Conservation (phyloP, 2,797 vertebrate species). For the Lepilemur ruficaudatus region DNA sequence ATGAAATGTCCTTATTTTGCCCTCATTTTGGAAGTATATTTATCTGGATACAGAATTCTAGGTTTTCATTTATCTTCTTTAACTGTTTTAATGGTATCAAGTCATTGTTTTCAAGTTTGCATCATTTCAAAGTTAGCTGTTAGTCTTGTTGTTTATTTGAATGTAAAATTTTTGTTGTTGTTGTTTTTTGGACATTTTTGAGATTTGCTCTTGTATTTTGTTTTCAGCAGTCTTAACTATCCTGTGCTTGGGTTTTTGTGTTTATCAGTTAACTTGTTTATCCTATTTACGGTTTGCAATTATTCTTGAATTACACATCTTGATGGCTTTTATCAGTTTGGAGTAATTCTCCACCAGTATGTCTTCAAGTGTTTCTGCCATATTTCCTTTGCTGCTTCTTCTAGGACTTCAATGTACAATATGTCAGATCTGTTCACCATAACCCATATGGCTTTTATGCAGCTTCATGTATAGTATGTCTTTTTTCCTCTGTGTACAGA, state of each 20-base stretch:
- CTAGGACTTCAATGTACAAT: background rate
- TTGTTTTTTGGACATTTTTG: background rate
- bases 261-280: background rate
- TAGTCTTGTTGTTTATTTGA: background rate
- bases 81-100: background rate
- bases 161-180: background rate
- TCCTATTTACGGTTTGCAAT: background rate
- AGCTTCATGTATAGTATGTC: background rate
- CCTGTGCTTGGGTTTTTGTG: background rate
- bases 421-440: background rate
- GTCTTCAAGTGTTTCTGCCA: background rate
- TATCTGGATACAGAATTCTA: background rate
- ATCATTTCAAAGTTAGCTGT: background rate
- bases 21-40: background rate
- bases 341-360: background rate
- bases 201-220: background rate
- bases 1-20: background rate
- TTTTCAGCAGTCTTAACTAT: background rate
- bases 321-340: background rate
- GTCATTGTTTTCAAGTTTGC: background rate
- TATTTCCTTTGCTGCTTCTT: background rate
- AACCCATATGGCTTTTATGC: background rate
- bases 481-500: background rate
- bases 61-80: background rate
- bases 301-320: background rate